phyloP scores from a whole-genome alignment of 1,140 invertebrate genomes.

The Monochamus saltuarius region DNA sequence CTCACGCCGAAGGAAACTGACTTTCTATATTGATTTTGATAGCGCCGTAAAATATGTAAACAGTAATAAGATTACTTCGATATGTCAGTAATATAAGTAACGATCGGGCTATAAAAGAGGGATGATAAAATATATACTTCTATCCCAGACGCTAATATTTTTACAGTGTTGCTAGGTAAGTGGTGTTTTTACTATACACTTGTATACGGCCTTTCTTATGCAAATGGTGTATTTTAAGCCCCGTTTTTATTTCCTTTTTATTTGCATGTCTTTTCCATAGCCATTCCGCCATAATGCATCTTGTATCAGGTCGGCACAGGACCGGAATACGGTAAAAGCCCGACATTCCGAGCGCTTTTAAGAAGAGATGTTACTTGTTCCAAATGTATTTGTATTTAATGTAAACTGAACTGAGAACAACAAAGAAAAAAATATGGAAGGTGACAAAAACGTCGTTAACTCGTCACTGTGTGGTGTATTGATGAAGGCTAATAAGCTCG shows the following conservation, averaged over 20 bases:
- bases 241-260: conserved; percentile 24
- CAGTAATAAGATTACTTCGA: background rate
- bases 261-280: conserved; percentile 26
- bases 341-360: no score
- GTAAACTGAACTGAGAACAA: no score
- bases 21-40: no score
- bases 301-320: conserved; percentile 13
- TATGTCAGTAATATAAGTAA: conserved; percentile 6
- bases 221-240: conserved; percentile 25
- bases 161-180: conserved; percentile 9
- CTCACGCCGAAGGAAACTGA: no score
- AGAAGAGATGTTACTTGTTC: no score
- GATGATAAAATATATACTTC: background rate
- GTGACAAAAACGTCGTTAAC: no score
- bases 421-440: no score
- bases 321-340: background rate
- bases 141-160: conserved; percentile 1
- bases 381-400: no score
- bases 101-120: background rate
- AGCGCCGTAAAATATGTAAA: no score
- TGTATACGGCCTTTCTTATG: conserved; percentile 18
- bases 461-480: no score
- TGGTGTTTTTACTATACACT: background rate
- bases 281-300: conserved; percentile 18
- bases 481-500: no score